Conservation (phyloP, 1,140 invertebrate genomes). For the Heliconius eleuchia region DNA sequence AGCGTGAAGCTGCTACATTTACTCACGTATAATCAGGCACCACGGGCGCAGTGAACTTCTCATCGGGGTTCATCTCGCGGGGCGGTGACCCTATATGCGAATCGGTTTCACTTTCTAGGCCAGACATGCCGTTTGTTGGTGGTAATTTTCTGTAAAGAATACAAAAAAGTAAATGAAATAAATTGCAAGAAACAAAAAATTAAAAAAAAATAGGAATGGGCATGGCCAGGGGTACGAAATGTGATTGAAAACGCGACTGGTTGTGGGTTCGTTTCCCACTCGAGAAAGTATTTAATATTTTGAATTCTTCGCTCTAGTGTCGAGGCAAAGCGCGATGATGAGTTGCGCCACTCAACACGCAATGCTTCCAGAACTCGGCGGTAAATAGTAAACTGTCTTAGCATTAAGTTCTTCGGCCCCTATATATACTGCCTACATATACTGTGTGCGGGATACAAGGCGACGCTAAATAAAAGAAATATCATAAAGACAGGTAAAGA, state of each 20-base stretch:
- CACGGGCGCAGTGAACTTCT: conserved; percentile 54
- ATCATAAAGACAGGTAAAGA: no score
- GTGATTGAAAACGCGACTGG: neutral
- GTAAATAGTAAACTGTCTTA: no score
- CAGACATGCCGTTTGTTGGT: conserved; percentile 59
- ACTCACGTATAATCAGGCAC: conserved; percentile 73
- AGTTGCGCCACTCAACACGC: neutral
- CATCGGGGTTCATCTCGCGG: conserved; percentile 47
- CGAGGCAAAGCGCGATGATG: neutral
- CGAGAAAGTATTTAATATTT: no score
- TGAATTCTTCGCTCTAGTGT: no score
- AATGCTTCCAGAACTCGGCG: no score
- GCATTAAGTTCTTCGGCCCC: no score
- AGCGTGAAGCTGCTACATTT: neutral
- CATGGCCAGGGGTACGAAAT: no score
- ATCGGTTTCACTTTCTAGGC: conserved; percentile 64
- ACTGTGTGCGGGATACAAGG: no score
- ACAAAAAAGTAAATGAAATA: neutral
- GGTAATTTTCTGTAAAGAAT: conserved; percentile 55
- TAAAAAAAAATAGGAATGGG: no score
- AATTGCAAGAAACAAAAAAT: no score
- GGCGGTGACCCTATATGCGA: conserved; percentile 66
- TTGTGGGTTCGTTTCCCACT: neutral
- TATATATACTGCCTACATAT: no score
- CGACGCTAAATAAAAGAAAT: no score